These are phyloP conservation scores for Raillietiella orientalis DNA, from an alignment of 2,888 invertebrate genomes.

Conservation along the genomic window DNA sequence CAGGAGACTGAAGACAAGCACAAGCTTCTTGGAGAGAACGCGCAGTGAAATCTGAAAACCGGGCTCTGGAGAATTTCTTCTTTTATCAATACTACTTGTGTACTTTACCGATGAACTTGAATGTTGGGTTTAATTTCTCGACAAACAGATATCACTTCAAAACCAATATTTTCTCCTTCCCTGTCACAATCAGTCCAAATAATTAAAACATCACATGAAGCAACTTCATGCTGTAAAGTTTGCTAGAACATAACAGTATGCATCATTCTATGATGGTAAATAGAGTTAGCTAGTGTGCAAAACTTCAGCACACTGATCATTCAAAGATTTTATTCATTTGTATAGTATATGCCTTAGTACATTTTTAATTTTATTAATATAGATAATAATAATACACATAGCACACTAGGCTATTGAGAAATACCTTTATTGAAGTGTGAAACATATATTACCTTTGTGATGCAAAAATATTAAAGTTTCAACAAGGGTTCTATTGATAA, in stretches of 20 bases:
- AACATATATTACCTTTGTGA: no score
- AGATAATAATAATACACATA: no score
- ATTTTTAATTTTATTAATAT: conserved; percentile 4
- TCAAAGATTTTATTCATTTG: no score
- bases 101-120: conserved; percentile 6
- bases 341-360: conserved; percentile 4
- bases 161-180: conserved; percentile 97
- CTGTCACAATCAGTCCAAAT: conserved; percentile 99
- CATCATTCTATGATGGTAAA: conserved; percentile 2
- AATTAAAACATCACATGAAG: conserved; percentile 25
- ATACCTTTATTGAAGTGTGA: no score
- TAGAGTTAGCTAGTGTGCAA: no score
- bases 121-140: conserved; percentile 31
- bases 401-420: no score
- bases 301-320: no score
- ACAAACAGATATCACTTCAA: conserved; percentile 78
- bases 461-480: no score
- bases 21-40: conserved; percentile 47
- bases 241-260: conserved; percentile 7
- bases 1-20: conserved; percentile 37
- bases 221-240: conserved; percentile 16
- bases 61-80: conserved; percentile 24
- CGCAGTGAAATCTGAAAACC: conserved; percentile 87
- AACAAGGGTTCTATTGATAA: no score
- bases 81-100: not conserved